Evolutionary conservation across 2,797 vertebrate genomes (phyloP).

Genomic region (Spatula versicolor): DNA sequence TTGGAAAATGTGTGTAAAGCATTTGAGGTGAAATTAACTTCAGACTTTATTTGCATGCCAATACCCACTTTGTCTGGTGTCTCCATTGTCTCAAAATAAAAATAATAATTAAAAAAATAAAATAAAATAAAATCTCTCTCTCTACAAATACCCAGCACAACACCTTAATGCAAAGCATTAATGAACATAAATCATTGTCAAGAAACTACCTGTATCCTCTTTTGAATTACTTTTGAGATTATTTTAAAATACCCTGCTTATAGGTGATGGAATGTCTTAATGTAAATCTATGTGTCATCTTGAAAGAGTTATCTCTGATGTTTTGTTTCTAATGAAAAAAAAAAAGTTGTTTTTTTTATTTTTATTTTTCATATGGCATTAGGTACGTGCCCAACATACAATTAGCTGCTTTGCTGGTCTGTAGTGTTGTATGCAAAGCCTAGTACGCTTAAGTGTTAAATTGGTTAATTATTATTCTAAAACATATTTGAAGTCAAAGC

Average conservation of each 20-base stretch:
- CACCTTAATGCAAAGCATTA: not conserved
- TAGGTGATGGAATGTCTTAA: not conserved
- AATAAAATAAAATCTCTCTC: not conserved
- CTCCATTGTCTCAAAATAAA: not conserved
- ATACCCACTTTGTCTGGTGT: not conserved
- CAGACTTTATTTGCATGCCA: not conserved
- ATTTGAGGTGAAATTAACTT: constrained; percentile 35
- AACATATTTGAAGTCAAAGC: not conserved
- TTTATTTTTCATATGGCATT: not conserved
- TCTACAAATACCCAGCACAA: not conserved
- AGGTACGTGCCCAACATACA: accelerated
- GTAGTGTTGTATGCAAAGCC: not conserved
- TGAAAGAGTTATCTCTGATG: not conserved
- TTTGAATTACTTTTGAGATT: not conserved
- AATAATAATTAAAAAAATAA: not conserved
- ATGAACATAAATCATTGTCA: not conserved
- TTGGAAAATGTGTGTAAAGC: not conserved
- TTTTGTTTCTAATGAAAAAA: not conserved
- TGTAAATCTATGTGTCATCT: not conserved
- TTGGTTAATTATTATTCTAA: not conserved
- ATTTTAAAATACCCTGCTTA: not conserved
- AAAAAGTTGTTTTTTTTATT: too few relatives aligned
- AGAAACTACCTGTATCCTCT: not conserved
- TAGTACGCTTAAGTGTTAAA: not conserved
- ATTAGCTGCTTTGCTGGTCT: not conserved